Evolutionary conservation across 2,113 vertebrate species (phyloP).

Genomic region (Lucifuga dentata): DNA sequence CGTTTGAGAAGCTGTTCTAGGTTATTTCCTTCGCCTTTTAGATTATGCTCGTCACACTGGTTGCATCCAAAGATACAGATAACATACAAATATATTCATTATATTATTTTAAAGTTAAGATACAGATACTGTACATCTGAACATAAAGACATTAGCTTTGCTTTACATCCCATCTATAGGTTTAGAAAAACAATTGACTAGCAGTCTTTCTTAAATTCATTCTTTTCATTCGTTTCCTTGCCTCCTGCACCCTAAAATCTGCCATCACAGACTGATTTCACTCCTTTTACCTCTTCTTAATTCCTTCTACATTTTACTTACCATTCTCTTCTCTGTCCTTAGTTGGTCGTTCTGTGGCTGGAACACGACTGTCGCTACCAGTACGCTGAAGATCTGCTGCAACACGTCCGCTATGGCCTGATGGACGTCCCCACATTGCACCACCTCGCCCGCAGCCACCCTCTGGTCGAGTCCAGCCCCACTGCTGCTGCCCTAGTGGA

Average conservation of each 20-base stretch:
- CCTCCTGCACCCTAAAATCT: neutral
- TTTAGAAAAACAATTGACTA: no score
- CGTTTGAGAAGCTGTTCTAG: no score
- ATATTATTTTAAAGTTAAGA: no score
- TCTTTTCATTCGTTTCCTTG: neutral
- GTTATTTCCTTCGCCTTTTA: no score
- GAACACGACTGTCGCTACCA: constrained; percentile 93
- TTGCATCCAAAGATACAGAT: no score
- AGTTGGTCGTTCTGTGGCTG: constrained; percentile 95
- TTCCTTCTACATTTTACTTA: neutral
- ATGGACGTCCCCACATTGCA: constrained; percentile 93
- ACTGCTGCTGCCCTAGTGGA: constrained; percentile 88
- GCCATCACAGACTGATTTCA: neutral
- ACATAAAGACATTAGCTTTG: no score
- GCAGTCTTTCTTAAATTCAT: neutral
- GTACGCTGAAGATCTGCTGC: constrained; percentile 92
- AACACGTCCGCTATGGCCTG: constrained; percentile 93
- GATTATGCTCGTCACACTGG: no score
- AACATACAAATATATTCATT: no score
- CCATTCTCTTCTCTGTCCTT: neutral
- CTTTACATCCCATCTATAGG: no score
- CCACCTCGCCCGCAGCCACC: constrained; percentile 86
- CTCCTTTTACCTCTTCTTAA: neutral
- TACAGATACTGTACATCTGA: no score
- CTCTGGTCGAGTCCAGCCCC: constrained; percentile 90